Conservation (phyloP, 2,113 vertebrate genomes). For the Glaucidium brasilianum region DNA sequence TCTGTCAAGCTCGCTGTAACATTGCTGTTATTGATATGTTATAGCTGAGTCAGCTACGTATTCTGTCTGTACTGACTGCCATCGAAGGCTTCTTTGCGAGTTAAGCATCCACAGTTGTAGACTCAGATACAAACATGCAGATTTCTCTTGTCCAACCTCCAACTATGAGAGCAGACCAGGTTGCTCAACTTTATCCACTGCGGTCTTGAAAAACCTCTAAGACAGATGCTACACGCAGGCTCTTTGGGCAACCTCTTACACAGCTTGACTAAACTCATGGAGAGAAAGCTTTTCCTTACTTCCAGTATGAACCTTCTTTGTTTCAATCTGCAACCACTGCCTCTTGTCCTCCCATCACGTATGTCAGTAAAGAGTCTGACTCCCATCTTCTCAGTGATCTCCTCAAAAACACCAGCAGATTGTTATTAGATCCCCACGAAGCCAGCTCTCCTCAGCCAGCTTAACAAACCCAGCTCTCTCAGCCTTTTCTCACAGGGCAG, state of each 20-base stretch:
- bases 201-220: not conserved
- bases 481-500: not conserved
- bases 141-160: not conserved
- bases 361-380: not conserved
- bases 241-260: not conserved
- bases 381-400: not conserved
- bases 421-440: not conserved
- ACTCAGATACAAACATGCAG: not conserved
- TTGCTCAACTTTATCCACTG: not conserved
- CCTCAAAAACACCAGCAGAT: not conserved
- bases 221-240: not conserved
- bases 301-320: not conserved
- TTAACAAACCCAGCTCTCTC: not conserved
- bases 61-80: not conserved
- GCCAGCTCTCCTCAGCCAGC: not conserved
- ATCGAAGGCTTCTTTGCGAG: not conserved
- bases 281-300: not conserved
- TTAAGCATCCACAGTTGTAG: not conserved
- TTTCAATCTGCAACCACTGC: not conserved
- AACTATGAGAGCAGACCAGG: not conserved
- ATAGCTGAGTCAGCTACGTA: not conserved
- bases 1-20: not conserved
- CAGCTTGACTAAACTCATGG: accelerated
- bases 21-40: not conserved
- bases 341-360: accelerated